phyloP scores from a whole-genome alignment of 2,888 invertebrate genomes.

The Rhagium mordax region DNA sequence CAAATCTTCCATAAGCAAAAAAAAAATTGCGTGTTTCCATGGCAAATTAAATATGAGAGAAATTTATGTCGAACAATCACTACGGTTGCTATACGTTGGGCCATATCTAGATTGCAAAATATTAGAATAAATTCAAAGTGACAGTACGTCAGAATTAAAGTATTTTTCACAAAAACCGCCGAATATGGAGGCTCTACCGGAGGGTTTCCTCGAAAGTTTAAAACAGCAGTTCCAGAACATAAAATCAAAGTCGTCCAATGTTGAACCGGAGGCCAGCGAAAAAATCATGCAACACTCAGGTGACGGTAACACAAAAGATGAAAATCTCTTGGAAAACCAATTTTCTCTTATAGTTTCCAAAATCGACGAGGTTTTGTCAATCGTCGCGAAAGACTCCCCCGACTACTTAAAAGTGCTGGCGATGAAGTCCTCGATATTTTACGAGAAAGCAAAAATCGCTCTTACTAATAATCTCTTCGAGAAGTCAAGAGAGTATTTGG shows the following conservation, averaged over 20 bases:
- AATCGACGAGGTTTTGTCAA: slow-evolving; percentile 51
- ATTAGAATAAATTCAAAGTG: slow-evolving; percentile 22
- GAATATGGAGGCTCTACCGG: slow-evolving; percentile 22
- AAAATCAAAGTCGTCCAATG: slow-evolving; percentile 13
- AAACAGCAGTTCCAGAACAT: slow-evolving; percentile 39
- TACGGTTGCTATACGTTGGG: neutral
- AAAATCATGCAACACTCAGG: slow-evolving; percentile 38
- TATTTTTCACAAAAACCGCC: neutral
- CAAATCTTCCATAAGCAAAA: too few relatives aligned
- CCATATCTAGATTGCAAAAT: neutral
- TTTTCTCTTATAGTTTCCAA: slow-evolving; percentile 49
- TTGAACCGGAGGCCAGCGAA: slow-evolving; percentile 13
- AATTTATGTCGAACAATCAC: too few relatives aligned
- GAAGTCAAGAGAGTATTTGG: slow-evolving; percentile 58
- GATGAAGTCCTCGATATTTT: slow-evolving; percentile 65
- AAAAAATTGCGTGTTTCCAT: too few relatives aligned
- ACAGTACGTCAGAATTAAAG: slow-evolving; percentile 31
- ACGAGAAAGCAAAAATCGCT: slow-evolving; percentile 66
- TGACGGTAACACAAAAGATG: slow-evolving; percentile 39
- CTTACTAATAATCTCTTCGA: slow-evolving; percentile 55
- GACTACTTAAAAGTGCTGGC: slow-evolving; percentile 59
- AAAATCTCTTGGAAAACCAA: slow-evolving; percentile 48
- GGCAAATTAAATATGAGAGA: too few relatives aligned
- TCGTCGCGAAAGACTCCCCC: slow-evolving; percentile 42
- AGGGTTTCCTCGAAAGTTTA: slow-evolving; percentile 22